Conservation (phyloP, 2,113 vertebrate genomes). For the Elephantulus edwardii region DNA sequence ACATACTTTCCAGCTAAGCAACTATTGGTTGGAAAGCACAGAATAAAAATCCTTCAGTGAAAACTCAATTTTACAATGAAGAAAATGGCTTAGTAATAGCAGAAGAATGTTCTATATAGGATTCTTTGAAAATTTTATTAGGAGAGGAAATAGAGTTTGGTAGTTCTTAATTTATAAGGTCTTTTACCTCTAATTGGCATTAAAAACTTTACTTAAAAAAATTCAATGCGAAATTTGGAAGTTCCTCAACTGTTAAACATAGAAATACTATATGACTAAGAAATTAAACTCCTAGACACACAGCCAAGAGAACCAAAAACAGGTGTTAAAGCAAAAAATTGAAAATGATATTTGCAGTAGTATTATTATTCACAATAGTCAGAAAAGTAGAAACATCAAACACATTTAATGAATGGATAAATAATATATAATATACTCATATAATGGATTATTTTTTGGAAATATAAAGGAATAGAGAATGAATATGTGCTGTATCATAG, state of each 20-base stretch:
- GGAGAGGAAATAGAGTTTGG: accelerated
- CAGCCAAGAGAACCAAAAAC: neutral
- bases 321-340: slow-evolving; percentile 23
- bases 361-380: too few relatives aligned
- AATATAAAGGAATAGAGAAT: slow-evolving; percentile 6
- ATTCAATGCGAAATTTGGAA: neutral
- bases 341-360: neutral
- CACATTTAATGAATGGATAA: neutral
- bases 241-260: slow-evolving; percentile 18
- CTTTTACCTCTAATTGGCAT: neutral
- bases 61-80: slow-evolving; percentile 12
- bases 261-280: slow-evolving; percentile 11
- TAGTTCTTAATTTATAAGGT: neutral
- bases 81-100: slow-evolving; percentile 19
- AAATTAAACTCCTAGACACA: neutral
- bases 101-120: neutral
- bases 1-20: slow-evolving; percentile 7
- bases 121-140: neutral
- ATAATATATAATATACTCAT: neutral
- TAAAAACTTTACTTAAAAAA: slow-evolving; percentile 4
- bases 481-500: neutral
- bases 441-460: slow-evolving; percentile 16
- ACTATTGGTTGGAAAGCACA: neutral
- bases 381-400: neutral
- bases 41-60: slow-evolving; percentile 8